phyloP scores from a whole-genome alignment of 2,113 vertebrate species.

The Scytalopus superciliaris region DNA sequence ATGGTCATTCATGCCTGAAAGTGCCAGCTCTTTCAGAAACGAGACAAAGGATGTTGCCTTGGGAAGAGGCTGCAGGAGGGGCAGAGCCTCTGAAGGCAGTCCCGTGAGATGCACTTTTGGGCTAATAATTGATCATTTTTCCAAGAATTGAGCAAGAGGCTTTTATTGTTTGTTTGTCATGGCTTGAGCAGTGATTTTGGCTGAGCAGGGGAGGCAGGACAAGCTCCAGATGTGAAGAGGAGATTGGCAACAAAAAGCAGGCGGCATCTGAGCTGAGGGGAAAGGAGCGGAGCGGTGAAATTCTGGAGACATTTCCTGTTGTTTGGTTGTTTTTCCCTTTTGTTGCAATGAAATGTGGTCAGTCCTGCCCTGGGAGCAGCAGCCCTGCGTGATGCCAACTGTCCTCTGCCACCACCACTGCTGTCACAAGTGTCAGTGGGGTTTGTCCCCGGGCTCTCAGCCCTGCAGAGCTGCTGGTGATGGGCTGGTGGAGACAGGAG shows the following conservation, averaged over 20 bases:
- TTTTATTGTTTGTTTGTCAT: neutral
- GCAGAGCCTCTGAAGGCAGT: neutral
- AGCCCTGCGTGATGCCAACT: rapidly evolving
- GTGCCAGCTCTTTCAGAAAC: neutral
- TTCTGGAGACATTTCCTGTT: neutral
- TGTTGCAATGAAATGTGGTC: neutral
- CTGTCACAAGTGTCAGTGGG: neutral
- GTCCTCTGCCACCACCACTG: neutral
- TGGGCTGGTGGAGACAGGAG: rapidly evolving
- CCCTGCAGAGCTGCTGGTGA: rapidly evolving
- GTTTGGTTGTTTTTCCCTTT: neutral
- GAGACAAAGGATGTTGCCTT: neutral
- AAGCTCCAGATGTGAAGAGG: neutral
- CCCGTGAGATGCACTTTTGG: neutral
- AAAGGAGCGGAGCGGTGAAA: neutral
- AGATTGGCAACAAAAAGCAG: neutral
- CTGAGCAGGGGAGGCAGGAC: neutral
- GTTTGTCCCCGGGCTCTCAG: neutral
- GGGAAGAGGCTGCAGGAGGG: neutral
- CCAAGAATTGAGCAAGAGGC: neutral
- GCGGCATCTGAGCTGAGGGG: rapidly evolving
- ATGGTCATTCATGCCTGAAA: rapidly evolving
- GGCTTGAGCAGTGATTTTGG: neutral
- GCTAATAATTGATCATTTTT: neutral
- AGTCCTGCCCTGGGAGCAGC: neutral